Evolutionary conservation across 1,140 invertebrate genomes (phyloP), one percentile per base, ranked within the genome.

Genomic region (Brachionus koreanus): DNA sequence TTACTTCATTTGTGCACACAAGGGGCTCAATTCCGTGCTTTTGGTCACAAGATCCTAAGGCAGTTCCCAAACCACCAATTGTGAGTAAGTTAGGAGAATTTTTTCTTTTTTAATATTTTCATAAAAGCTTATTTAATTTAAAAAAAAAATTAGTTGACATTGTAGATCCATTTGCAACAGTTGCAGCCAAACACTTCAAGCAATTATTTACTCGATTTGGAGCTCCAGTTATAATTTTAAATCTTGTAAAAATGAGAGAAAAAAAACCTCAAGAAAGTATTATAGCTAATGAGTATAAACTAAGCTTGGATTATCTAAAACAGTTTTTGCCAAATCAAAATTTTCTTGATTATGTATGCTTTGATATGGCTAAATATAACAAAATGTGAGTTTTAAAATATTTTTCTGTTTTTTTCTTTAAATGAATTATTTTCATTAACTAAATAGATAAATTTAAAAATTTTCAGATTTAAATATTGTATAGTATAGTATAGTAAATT

Each of bases 1-100:
- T 94, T 84, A 94, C 95, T 85, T 95, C 95, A 0, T 98, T 97
- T 90, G 95, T 90, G 29, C 90, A 90, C 83, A 93, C 97, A 91
- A 91, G 97, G 83, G 96, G 96, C 0, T 98, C 95, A 5, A 93
- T 98, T 84, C 96, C 97, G 23, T 92, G 93, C 49, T 94, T 95
- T 87, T 98, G 96, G 97, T 96, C 95, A 76, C 96, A 98, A 89
- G 95, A 98, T 87, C 93, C 52, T 97, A 96, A 90, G 97, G 98
- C 29, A 92, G 95, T 97, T n/a, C 95, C 96, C 0, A 98, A 98
- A 89, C 97, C 97, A 10, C 93, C 94, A 1, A 99, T 98, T 83
- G 92, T 91, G 43, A 92, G 96, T 85, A 94, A 95, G 49, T 57
- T 57, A 19, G 19, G 88, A 90, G 94, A 23, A 91, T 29, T 43